Percentiles rank a stretch among this genome's conserved stretches.
phyloP scores from a whole-genome alignment of 2,113 vertebrate species.

The Saguinus midas region DNA sequence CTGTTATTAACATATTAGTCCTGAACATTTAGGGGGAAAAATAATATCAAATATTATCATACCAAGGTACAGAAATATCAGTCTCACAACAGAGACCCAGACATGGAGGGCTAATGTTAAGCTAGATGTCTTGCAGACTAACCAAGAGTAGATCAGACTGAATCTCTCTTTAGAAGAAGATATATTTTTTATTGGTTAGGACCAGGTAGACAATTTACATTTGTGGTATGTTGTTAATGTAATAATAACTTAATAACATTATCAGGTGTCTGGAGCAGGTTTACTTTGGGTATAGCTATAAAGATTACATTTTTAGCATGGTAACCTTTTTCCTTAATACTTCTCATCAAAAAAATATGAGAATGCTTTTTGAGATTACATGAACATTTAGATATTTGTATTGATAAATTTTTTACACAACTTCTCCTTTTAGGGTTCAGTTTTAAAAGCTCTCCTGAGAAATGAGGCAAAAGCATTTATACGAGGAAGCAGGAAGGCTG shows the following conservation, averaged over 20 bases:
- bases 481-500: background rate
- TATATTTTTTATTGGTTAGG: background rate
- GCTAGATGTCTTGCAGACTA: background rate
- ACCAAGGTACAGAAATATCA: background rate
- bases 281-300: background rate
- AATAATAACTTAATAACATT: background rate
- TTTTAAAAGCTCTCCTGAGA: constrained; percentile 8
- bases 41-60: background rate
- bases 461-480: background rate
- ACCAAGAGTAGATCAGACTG: background rate
- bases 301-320: constrained; percentile 24
- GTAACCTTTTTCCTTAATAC: background rate
- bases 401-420: background rate
- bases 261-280: background rate
- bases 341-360: background rate
- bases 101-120: background rate
- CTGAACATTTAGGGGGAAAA: background rate
- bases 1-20: background rate
- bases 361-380: background rate
- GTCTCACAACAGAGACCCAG: background rate
- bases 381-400: constrained; percentile 5
- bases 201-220: background rate
- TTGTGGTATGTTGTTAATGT: background rate
- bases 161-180: background rate
- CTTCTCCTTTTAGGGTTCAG: background rate